phyloP scores from a whole-genome alignment of 2,888 invertebrate genomes.

The Diaphora mendica region DNA sequence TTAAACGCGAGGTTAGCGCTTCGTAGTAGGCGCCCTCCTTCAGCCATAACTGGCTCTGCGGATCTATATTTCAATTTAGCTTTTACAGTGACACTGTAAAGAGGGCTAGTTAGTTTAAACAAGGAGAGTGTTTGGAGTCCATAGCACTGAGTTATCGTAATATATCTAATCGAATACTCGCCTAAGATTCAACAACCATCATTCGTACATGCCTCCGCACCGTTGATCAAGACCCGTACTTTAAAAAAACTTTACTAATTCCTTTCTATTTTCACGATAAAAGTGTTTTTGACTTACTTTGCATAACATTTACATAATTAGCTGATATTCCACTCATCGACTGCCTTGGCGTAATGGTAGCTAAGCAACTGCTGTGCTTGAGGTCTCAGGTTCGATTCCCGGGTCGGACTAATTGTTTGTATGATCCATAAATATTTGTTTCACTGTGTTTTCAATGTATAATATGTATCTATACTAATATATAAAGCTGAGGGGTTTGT shows the following conservation, averaged over 20 bases:
- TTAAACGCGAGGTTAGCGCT: conserved; percentile 91
- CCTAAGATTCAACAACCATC: not conserved
- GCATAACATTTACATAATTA: not conserved
- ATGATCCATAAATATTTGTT: too few relatives aligned
- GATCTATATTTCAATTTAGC: conserved; percentile 76
- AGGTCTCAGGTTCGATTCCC: too few relatives aligned
- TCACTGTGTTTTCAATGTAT: too few relatives aligned
- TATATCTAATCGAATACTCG: not conserved
- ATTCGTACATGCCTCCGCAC: not conserved
- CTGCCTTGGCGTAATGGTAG: too few relatives aligned
- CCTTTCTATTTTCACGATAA: not conserved
- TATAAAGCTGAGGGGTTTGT: too few relatives aligned
- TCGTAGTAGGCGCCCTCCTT: conserved; percentile 75
- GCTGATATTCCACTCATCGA: conserved; percentile 8
- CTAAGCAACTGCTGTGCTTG: too few relatives aligned
- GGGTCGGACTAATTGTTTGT: too few relatives aligned
- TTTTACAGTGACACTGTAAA: conserved; percentile 63
- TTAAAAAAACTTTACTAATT: not conserved
- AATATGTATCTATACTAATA: too few relatives aligned
- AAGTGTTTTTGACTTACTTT: not conserved
- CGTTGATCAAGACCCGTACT: not conserved
- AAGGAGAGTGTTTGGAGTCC: not conserved
- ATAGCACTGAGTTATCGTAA: not conserved
- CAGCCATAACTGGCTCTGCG: conserved; percentile 66
- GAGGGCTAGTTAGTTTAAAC: conserved; percentile 27